Base-by-base conservation (phyloP, 2,888 invertebrate species). In the Melipona beecheii region DNA sequence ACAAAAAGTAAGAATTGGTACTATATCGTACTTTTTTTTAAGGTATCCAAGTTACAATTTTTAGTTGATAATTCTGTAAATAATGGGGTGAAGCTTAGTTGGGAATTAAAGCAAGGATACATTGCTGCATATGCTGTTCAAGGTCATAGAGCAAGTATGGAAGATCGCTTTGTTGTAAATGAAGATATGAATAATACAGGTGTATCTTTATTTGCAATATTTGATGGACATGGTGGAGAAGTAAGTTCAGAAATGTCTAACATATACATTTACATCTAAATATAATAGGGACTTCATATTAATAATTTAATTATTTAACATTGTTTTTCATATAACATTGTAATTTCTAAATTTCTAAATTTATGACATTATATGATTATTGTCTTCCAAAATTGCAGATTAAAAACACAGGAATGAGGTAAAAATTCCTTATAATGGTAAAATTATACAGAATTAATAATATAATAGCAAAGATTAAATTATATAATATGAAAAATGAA, bases 191-290 rank as follows among this genome's bases (percentile, higher is more conserved):
- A 97, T 93, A 96, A 97, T 89, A 98, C 98, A 31, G 98, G 97
- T 36, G 97, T 98, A 75, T 97, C 98, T 31, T 95, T 99, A 81
- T 98, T 98, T 95, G 98, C 98, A 66, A 97, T 99, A 88, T 99
- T 98, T 94, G 99, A 99, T 95, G 99, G 99, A 0, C 99, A 99
- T 94, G 99, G 99, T 73, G 99, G 99, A 62, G 98, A 98, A 94
- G 96, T 96, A 93, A 79, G 79, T 83, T 54, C 0, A 31, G 13
- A 17, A 72, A 64, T 19, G 36, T 75, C 4, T 4, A 50, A 50
- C n/a, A 52, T 36, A 52, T n/a, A 56, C 54, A 64, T 27, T 50
- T 43, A 43, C 4, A 43, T 72, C 64, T 58, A 69, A 49, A 68
- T 65, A n/a, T 68, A n/a, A 4, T 24, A 68, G 15, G 27, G 31